A percentile compares a stretch with the other conserved stretches of the same genome.
Evolutionary conservation across 2,888 invertebrate species (phyloP).

Genomic region (Tenthredo mesomela): DNA sequence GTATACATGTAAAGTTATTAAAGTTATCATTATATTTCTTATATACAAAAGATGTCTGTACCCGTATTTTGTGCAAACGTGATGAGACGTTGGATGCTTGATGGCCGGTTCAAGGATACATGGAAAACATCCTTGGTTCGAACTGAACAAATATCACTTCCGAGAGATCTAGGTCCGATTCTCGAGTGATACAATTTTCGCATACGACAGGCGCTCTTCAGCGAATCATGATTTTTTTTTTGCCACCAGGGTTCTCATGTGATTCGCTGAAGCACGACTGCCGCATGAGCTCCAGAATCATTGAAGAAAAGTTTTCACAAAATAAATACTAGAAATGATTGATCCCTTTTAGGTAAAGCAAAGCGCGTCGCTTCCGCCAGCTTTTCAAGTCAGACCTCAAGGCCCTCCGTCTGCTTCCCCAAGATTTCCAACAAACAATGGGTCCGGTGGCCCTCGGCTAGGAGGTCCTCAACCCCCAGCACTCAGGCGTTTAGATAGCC

Average conservation of each 20-base stretch:
- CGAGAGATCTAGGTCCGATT: no score
- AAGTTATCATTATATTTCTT: neutral
- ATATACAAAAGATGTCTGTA: neutral
- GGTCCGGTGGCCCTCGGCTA: constrained; percentile 78
- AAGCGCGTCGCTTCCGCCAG: constrained; percentile 60
- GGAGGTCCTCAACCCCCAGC: constrained; percentile 81
- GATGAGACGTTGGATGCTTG: neutral
- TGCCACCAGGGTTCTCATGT: no score
- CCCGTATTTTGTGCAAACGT: neutral
- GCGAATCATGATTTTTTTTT: no score
- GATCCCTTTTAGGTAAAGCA: constrained; percentile 65
- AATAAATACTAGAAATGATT: neutral
- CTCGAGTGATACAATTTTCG: neutral
- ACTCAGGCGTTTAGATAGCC: constrained; percentile 79
- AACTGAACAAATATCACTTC: neutral
- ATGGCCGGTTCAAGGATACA: neutral
- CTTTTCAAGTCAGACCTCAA: constrained; percentile 68
- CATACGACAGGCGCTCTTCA: neutral
- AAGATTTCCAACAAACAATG: constrained; percentile 69
- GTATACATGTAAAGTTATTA: no score
- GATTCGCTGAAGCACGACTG: no score
- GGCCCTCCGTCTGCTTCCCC: constrained; percentile 64
- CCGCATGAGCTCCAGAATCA: neutral
- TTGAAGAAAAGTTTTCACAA: neutral
- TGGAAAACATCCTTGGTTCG: neutral